phyloP scores from a whole-genome alignment of 2,113 vertebrate species.

The Orycteropus afer region DNA sequence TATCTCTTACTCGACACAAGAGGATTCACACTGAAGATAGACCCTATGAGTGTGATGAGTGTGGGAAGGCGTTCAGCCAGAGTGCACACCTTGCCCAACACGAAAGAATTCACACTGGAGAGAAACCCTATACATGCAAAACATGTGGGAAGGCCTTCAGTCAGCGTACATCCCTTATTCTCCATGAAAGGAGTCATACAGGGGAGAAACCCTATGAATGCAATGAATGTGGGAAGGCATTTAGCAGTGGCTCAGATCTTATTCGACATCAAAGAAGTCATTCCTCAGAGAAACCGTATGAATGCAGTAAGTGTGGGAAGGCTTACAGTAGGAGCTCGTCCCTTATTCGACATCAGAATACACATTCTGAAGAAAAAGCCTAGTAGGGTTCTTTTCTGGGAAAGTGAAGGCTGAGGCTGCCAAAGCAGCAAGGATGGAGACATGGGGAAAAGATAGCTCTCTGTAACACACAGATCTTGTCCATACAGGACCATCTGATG shows the following conservation, averaged over 20 bases:
- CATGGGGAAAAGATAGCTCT: background rate
- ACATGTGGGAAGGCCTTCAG: conserved; percentile 88
- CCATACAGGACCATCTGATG: background rate
- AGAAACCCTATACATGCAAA: conserved; percentile 83
- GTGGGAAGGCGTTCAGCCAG: conserved; percentile 80
- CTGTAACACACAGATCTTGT: background rate
- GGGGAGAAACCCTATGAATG: conserved; percentile 83
- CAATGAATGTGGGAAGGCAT: conserved; percentile 74
- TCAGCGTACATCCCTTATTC: conserved; percentile 86
- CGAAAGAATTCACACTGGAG: conserved; percentile 74
- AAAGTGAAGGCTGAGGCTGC: background rate
- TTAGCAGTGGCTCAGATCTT: conserved; percentile 71
- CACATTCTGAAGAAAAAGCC: conserved; percentile 53
- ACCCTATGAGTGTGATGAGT: conserved; percentile 71
- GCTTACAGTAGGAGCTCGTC: conserved; percentile 75
- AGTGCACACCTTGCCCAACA: conserved; percentile 74
- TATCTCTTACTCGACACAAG: conserved; percentile 78
- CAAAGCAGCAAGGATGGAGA: background rate
- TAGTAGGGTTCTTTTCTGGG: background rate
- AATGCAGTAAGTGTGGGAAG: conserved; percentile 74
- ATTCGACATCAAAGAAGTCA: conserved; percentile 78
- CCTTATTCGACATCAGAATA: conserved; percentile 71
- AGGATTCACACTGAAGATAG: conserved; percentile 79
- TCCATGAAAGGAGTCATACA: conserved; percentile 87
- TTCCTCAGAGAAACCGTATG: conserved; percentile 79